Evolutionary conservation across 2,113 vertebrate species (phyloP).

Genomic region (Xenopus tropicalis): UCB_Xtro_10.0 CM004451.2:65964501-65965000

Average conservation of each 20-base stretch:
- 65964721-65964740: constrained; percentile 19
- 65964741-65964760: constrained; percentile 20
- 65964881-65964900: constrained; percentile 34
- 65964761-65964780: constrained; percentile 36
- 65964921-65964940: constrained; percentile 45
- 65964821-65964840: constrained; percentile 28
- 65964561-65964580: constrained; percentile 46
- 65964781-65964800: constrained; percentile 24
- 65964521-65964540: neutral
- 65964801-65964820: constrained; percentile 30
- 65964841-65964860: constrained; percentile 17
- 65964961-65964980: constrained; percentile 28
- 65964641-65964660: constrained; percentile 52
- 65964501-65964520: too few species aligned
- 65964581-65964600: constrained; percentile 45
- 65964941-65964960: constrained; percentile 33
- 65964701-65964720: constrained; percentile 29
- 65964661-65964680: constrained; percentile 29
- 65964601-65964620: constrained; percentile 50
- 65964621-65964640: constrained; percentile 49
- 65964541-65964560: constrained; percentile 17
- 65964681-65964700: constrained; percentile 30
- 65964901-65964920: constrained; percentile 45
- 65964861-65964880: constrained; percentile 32
- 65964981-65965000: constrained; percentile 5